A percentile compares a stretch with the other conserved stretches of the same genome.
These are phyloP conservation scores for Gymnocheta viridis DNA, from an alignment of 2,888 invertebrate genomes.

Conservation along the genomic window DNA sequence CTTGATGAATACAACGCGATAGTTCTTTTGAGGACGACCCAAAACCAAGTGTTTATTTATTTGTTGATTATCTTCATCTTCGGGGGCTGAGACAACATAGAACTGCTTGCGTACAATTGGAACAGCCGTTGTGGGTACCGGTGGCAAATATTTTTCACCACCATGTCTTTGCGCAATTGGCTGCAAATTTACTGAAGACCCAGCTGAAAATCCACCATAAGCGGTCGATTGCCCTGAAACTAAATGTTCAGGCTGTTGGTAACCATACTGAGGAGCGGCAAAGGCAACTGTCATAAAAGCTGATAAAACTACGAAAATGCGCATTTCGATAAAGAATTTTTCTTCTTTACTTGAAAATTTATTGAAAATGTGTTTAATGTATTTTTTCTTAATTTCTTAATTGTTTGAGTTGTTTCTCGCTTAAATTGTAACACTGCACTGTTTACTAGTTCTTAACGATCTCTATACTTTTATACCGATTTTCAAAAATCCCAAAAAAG, in stretches of 20 bases:
- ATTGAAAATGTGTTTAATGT: neutral
- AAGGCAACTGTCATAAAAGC: conserved; percentile 62
- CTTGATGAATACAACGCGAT: conserved; percentile 81
- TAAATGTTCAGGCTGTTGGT: conserved; percentile 54
- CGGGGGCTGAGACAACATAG: conserved; percentile 79
- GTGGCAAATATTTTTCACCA: conserved; percentile 77
- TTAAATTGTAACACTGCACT: conserved; percentile 75
- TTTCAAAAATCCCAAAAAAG: conserved; percentile 37
- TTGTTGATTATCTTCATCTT: conserved; percentile 75
- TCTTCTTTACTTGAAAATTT: neutral
- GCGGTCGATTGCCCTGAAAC: conserved; percentile 68
- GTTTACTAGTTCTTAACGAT: conserved; percentile 74
- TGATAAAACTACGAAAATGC: conserved; percentile 71
- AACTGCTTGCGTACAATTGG: conserved; percentile 80
- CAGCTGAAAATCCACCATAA: conserved; percentile 60
- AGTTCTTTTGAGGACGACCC: conserved; percentile 79
- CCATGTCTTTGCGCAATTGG: conserved; percentile 58
- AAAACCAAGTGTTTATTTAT: conserved; percentile 77
- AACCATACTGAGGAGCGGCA: conserved; percentile 72
- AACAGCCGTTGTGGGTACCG: conserved; percentile 70
- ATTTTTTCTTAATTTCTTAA: neutral
- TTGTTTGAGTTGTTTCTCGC: conserved; percentile 48
- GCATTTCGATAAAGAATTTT: conserved; percentile 69
- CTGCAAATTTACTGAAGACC: neutral
- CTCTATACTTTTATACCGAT: conserved; percentile 76